Evolutionary conservation across 2,797 vertebrate species (phyloP).

Genomic region (Bradypodion ventrale): DNA sequence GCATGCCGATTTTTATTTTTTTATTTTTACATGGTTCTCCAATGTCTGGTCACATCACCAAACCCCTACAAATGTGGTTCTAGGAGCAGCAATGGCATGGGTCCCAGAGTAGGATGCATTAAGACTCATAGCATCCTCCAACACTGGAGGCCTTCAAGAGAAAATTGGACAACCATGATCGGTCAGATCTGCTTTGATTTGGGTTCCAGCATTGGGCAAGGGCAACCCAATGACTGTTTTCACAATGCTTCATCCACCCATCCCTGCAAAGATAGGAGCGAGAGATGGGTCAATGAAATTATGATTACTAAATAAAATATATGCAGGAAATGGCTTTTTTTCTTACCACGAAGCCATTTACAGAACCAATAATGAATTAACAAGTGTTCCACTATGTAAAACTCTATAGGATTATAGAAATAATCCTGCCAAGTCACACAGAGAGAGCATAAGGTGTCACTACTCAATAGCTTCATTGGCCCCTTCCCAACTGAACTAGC

Average conservation of each 20-base stretch:
- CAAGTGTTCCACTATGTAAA: neutral
- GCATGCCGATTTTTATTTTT: neutral
- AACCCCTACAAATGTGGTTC: neutral
- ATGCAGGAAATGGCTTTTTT: neutral
- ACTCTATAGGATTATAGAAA: neutral
- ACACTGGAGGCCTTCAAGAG: too few species aligned
- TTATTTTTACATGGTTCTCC: neutral
- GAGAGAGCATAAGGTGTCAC: too few species aligned
- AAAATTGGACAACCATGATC: too few species aligned
- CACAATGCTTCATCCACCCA: constrained; percentile 58
- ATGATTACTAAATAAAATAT: neutral
- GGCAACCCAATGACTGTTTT: too few species aligned
- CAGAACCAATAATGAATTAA: neutral
- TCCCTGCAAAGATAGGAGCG: constrained; percentile 42
- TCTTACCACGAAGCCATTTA: neutral
- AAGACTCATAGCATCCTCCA: neutral
- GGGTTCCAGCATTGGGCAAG: too few species aligned
- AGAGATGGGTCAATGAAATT: neutral
- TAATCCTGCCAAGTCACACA: neutral
- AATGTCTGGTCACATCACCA: neutral
- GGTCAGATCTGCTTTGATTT: too few species aligned
- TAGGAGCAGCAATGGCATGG: neutral
- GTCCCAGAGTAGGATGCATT: neutral
- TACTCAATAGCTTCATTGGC: too few species aligned
- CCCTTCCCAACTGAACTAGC: too few species aligned